These are phyloP conservation scores for Amiota communis DNA, from an alignment of 2,888 invertebrate species.

Conservation along the genomic window DNA sequence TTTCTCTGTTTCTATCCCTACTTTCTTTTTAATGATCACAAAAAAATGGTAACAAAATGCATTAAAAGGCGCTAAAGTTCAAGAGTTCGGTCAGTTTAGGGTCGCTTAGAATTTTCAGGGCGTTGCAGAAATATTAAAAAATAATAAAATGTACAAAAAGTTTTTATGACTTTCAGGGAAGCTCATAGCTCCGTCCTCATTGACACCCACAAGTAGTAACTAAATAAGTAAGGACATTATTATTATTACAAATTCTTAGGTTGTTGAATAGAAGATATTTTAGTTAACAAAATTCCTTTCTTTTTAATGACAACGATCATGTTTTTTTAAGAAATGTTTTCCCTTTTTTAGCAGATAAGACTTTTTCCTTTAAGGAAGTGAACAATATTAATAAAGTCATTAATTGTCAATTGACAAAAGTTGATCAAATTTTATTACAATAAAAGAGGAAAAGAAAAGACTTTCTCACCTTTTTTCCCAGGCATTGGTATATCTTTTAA, in stretches of 20 bases:
- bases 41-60: constrained; percentile 34
- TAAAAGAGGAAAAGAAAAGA: constrained; percentile 52
- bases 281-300: neutral
- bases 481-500: no score
- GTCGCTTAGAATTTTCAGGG: neutral
- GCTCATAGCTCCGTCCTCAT: neutral
- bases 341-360: constrained; percentile 41
- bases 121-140: constrained; percentile 50
- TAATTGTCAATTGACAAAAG: neutral
- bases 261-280: constrained; percentile 44
- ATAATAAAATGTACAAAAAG: constrained; percentile 60
- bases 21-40: constrained; percentile 44
- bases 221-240: constrained; percentile 34
- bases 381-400: constrained; percentile 14
- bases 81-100: neutral
- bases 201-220: no score
- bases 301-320: constrained; percentile 61
- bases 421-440: constrained; percentile 43
- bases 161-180: constrained; percentile 46
- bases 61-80: constrained; percentile 3
- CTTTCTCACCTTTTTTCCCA: no score
- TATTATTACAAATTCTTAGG: constrained; percentile 60
- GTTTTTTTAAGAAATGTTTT: constrained; percentile 54
- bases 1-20: constrained; percentile 23
- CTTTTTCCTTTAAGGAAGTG: neutral